Base-by-base conservation (phyloP, 2,888 invertebrate genomes). In the Eudasyphora cyanicolor region DNA sequence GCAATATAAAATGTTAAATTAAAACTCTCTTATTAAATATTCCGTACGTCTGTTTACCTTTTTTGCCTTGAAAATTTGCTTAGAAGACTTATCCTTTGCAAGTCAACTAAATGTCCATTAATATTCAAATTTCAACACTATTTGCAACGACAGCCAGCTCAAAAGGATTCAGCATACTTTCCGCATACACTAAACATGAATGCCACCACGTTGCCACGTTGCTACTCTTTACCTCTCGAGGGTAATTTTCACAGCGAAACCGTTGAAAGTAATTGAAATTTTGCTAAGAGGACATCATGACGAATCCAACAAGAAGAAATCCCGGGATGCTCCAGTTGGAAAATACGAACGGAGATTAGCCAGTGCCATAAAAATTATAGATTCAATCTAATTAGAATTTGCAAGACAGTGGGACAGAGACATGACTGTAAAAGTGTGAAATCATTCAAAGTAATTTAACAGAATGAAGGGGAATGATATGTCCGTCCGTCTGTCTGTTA, bases 301-400 rank as follows among this genome's bases (percentile, higher is more conserved):
- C n/a, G 67, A 38, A 42, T 67, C 42, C 27, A 57, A 27, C 27
- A 24, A 27, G 24, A 67, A 64, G 24, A 67, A 64, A 38, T 62
- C 62, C 8, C 32, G 4, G 64, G 62, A 70, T 54, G 64, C 49
- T 73, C 49, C 67, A 62, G 76, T 79, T 57, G 71, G 51, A 42
- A 69, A 62, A 49, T 24, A 76, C 71, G 42, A 51, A 45, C 57
- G 32, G 21, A 81, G 84, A 84, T 84, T 81, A 84, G 79, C 73
- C 60, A 78, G n/a, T 81, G 89, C 90, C 87, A 89, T 89, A 88
- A 89, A 89, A 89, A 90, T 90, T 89, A 89, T 90, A 89, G 90
- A 90, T 89, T 87, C 89, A 87, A 87, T 89, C 87, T 90, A 90
- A 90, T 90, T 90, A 90, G 87, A 89, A 89, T 89, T 86, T 80